phyloP scores from a whole-genome alignment of 1,140 invertebrate genomes.

The Caerostris extrusa region DNA sequence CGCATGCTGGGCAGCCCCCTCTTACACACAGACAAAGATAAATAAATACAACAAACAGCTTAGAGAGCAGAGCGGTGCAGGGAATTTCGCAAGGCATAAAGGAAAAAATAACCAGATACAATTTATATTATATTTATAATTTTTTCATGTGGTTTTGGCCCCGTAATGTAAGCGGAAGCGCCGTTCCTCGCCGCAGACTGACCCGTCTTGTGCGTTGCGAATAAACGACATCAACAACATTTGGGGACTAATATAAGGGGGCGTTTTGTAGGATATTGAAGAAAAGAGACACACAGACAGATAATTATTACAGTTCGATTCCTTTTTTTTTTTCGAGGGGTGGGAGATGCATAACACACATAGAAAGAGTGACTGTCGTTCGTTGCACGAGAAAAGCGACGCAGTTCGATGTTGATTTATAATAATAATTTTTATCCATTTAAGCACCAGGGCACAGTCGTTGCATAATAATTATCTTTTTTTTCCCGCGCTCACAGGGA shows the following conservation, averaged over 20 bases:
- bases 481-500: conserved; percentile 21
- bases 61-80: conserved; percentile 5
- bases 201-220: conserved; percentile 75
- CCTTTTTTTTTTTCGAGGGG: not conserved
- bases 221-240: conserved; percentile 49
- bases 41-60: not conserved
- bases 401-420: conserved; percentile 61
- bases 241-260: conserved; percentile 16
- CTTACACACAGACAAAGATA: not conserved
- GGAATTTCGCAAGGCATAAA: not conserved
- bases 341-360: not conserved
- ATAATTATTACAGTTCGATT: conserved; percentile 13
- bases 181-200: conserved; percentile 69
- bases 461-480: conserved; percentile 1
- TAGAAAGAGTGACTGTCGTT: conserved; percentile 46
- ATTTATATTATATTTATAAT: not conserved
- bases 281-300: conserved; percentile 21
- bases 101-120: not conserved
- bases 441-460: conserved; percentile 55
- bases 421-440: not conserved
- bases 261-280: not conserved
- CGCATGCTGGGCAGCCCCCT: not conserved
- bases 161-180: conserved; percentile 67
- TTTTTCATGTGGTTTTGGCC: conserved; percentile 34
- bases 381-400: conserved; percentile 71